A percentile compares a stretch with the other conserved stretches of the same genome.
Evolutionary conservation across 1,140 invertebrate genomes (phyloP).

Genomic region (Limonius californicus): DNA sequence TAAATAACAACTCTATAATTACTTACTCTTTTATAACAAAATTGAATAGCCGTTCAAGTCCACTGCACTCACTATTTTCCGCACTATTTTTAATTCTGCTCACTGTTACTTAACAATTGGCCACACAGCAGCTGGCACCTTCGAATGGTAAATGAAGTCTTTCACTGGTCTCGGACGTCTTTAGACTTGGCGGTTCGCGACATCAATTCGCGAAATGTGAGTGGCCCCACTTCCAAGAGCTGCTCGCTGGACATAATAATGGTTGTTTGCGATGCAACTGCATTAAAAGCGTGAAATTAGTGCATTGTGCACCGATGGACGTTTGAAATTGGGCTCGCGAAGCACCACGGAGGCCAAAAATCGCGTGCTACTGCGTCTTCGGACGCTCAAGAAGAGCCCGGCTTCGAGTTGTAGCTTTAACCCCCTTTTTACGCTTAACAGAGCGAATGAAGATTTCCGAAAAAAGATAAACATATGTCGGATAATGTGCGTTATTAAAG

Average conservation of each 20-base stretch:
- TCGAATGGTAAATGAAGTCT: constrained; percentile 9
- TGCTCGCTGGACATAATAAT: neutral
- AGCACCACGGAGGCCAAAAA: no score
- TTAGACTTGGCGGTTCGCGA: constrained; percentile 3
- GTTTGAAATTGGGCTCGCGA: no score
- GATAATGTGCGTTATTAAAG: no score
- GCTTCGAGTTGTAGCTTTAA: neutral
- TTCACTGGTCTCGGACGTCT: constrained; percentile 8
- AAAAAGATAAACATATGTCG: no score
- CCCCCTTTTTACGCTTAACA: constrained; percentile 2
- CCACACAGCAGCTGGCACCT: neutral
- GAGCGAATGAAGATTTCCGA: neutral
- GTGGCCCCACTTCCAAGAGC: neutral
- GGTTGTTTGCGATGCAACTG: neutral
- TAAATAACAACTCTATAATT: no score
- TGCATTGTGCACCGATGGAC: neutral
- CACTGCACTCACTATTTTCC: no score
- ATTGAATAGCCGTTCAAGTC: no score
- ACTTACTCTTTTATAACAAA: no score
- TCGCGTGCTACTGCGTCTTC: no score
- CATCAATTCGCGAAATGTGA: constrained; percentile 9
- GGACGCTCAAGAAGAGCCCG: neutral
- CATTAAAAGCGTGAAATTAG: neutral
- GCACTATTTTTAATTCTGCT: no score
- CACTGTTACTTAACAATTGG: no score